A percentile compares a stretch with the other conserved stretches of the same genome.
phyloP scores from a whole-genome alignment of 92 coral and sea anemone species.

The Epizoanthus ramosus region DNA sequence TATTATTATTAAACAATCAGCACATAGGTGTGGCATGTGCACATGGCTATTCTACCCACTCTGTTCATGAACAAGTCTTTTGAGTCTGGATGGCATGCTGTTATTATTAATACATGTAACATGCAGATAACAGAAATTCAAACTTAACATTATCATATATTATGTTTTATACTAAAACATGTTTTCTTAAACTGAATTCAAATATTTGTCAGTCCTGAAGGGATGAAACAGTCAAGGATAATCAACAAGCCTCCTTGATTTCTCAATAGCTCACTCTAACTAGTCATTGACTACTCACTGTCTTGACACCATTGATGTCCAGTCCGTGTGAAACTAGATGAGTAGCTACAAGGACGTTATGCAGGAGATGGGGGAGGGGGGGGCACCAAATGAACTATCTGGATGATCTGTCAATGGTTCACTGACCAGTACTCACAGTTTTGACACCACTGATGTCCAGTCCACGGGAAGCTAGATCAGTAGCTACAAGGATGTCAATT shows the following conservation, averaged over 20 bases:
- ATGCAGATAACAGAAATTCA: constrained; percentile 31
- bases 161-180: too few species aligned
- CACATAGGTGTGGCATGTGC: not conserved
- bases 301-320: constrained; percentile 93
- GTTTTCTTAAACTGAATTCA: too few species aligned
- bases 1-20: too few species aligned
- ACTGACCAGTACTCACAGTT: constrained; percentile 63
- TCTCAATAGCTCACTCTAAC: too few species aligned
- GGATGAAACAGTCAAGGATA: too few species aligned
- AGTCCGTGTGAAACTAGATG: constrained; percentile 92
- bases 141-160: too few species aligned
- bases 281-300: constrained; percentile 48
- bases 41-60: constrained; percentile 87
- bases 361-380: too few species aligned
- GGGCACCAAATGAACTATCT: not conserved
- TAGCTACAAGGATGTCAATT: constrained; percentile 90
- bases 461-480: constrained; percentile 94
- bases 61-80: constrained; percentile 92
- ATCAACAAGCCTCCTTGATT: too few species aligned
- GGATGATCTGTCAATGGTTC: not conserved
- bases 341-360: constrained; percentile 83
- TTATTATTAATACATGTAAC: constrained; percentile 59
- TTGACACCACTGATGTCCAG: constrained; percentile 93
- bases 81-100: constrained; percentile 80
- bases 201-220: too few species aligned